Evolutionary conservation across 1,140 invertebrate species (phyloP), one percentile per base, ranked within the genome.

Genomic region (Eriosoma lanigerum): DNA sequence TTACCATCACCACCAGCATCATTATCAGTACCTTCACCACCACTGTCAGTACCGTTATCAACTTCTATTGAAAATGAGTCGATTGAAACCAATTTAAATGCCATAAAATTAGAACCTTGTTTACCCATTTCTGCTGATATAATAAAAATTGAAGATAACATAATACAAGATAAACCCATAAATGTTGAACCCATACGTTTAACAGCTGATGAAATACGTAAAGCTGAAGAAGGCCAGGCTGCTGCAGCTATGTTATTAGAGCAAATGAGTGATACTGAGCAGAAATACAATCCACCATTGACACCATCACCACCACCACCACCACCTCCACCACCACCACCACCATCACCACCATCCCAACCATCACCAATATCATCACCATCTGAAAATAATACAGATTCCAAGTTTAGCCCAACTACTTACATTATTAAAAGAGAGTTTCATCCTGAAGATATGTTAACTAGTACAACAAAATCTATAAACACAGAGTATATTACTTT

Each of bases 1-100:
- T 83, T 5, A 84, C 80, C 44, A 68, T 83, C 44, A 82, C 82
- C 81, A 84, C 83, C 21, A 82, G 86, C 29, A 38, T 48, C 52
- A 46, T 68, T 46, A 52, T n/a, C 60, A 38, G 21, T 26, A 8
- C 29, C 12, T 29, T 54, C 72, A 75, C 52, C 54, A 62, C 24
- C 75, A 78, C 32, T 21, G 2, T 29, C 21, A 1, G 17, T 46
- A 8, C 44, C 56, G 24, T 19, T 78, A 78, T 21, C 21, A 3
- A 21, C 62, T n/a, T 17, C 19, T 1, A 60, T 24, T 12, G 38
- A 78, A 62, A 38, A 78, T 29, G 75, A 78, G 26, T 60, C 32
- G 44, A 60, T 78, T 17, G 24, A 60, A 15, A 44, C 50, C 19
- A 76, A 76, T 76, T 56, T 76, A 19, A 58, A 58, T 58, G 54